Conservation (phyloP, 2,888 invertebrate genomes). For the Dynastes maya region DNA sequence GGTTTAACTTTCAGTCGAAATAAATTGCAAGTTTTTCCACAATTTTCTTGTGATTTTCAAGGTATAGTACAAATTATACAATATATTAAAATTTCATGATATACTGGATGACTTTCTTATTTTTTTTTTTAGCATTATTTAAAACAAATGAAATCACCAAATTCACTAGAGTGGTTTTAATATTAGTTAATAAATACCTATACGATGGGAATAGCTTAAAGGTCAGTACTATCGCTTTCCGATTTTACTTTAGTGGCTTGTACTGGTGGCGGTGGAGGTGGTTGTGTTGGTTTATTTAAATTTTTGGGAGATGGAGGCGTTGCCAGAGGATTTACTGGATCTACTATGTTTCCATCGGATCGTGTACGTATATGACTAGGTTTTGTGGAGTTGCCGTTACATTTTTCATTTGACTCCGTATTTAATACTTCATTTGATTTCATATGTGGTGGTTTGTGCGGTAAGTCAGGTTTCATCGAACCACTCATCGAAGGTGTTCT, state of each 20-base stretch:
- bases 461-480: slow-evolving; percentile 62
- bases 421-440: slow-evolving; percentile 62
- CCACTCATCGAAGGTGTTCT: slow-evolving; percentile 57
- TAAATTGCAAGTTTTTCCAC: slow-evolving; percentile 29
- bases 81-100: slow-evolving; percentile 46
- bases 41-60: slow-evolving; percentile 21
- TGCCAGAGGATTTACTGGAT: slow-evolving; percentile 57
- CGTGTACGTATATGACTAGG: slow-evolving; percentile 68
- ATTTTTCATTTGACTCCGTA: slow-evolving; percentile 55
- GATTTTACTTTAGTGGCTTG: slow-evolving; percentile 57
- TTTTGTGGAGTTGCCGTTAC: slow-evolving; percentile 62
- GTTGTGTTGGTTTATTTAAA: slow-evolving; percentile 68
- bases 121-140: slow-evolving; percentile 46
- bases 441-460: slow-evolving; percentile 63
- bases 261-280: slow-evolving; percentile 69
- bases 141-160: slow-evolving; percentile 56
- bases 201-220: slow-evolving; percentile 59
- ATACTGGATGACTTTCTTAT: slow-evolving; percentile 10
- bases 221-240: slow-evolving; percentile 67
- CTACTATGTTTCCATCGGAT: slow-evolving; percentile 70
- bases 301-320: slow-evolving; percentile 65
- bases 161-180: slow-evolving; percentile 55
- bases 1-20: slow-evolving; percentile 46
- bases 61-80: slow-evolving; percentile 51
- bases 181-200: slow-evolving; percentile 49